Percentiles rank a stretch among this genome's conserved stretches.
phyloP scores from a whole-genome alignment of 53 echinoderm and acorn worm species.

The Astropecten irregularis region DNA sequence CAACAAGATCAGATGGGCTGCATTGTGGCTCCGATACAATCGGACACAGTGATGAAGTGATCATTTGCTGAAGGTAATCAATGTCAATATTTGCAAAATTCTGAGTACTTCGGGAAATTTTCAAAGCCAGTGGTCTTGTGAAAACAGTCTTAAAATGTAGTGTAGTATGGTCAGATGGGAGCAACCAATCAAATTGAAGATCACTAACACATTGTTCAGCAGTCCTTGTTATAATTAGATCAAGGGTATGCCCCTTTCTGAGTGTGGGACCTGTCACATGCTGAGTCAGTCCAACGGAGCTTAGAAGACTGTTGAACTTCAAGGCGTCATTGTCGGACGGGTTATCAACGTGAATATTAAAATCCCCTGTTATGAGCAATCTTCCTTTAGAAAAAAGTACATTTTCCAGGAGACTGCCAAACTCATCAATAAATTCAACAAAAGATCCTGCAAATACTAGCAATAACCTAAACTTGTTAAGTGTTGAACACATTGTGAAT shows the following conservation, averaged over 20 bases:
- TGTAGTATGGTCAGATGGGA: not conserved
- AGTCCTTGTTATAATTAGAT: not conserved
- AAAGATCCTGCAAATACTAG: no score
- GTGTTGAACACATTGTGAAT: no score
- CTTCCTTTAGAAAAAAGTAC: not conserved
- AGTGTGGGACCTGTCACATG: not conserved
- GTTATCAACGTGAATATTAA: not conserved
- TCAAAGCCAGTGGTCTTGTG: not conserved
- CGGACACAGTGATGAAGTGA: not conserved
- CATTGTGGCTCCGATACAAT: not conserved
- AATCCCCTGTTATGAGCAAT: not conserved
- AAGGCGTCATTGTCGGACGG: not conserved
- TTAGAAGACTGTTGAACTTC: not conserved
- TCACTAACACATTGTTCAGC: not conserved
- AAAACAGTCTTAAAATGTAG: not conserved
- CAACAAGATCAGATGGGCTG: not conserved
- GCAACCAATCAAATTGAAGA: not conserved
- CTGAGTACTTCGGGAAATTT: not conserved
- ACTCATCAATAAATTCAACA: not conserved
- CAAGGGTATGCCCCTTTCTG: not conserved
- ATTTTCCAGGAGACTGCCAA: not conserved
- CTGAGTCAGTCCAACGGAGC: not conserved
- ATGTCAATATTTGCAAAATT: not conserved
- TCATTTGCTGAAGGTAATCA: not conserved
- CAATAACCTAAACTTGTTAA: no score